A percentile compares a stretch with the other conserved stretches of the same genome.
Evolutionary conservation across 1,140 invertebrate species (phyloP).

Genomic region (Drosophila eugracilis): DNA sequence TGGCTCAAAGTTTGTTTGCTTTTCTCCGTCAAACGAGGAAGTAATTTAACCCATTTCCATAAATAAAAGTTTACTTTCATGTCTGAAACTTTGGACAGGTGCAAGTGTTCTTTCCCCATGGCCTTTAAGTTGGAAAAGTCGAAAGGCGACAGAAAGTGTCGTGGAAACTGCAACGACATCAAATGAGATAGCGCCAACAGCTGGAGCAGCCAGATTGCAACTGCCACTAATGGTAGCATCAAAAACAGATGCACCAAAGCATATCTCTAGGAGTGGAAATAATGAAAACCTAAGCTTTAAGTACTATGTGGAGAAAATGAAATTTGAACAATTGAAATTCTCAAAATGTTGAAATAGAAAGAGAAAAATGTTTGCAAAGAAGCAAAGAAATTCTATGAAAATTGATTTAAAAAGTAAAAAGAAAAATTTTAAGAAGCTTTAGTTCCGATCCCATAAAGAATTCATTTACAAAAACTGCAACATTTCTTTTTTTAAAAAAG

Average conservation of each 20-base stretch:
- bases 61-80: conserved; percentile 43
- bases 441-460: too few relatives aligned
- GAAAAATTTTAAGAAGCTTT: too few relatives aligned
- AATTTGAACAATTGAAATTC: not conserved
- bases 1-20: conserved; percentile 56
- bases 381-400: not conserved
- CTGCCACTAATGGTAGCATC: conserved; percentile 6
- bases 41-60: conserved; percentile 74
- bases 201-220: not conserved
- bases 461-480: too few relatives aligned
- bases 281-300: not conserved
- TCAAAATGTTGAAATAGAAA: too few relatives aligned
- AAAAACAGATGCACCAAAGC: not conserved
- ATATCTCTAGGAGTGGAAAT: not conserved
- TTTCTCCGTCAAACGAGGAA: conserved; percentile 58
- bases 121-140: conserved; percentile 24
- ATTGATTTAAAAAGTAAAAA: not conserved
- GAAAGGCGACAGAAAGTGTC: conserved; percentile 42
- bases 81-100: conserved; percentile 32
- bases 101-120: conserved; percentile 41
- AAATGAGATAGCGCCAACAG: conserved; percentile 10
- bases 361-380: not conserved
- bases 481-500: too few relatives aligned
- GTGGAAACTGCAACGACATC: conserved; percentile 21
- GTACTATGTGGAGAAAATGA: not conserved